phyloP scores from a whole-genome alignment of 2,888 invertebrate species.

The Arrhopalites spinosus region DNA sequence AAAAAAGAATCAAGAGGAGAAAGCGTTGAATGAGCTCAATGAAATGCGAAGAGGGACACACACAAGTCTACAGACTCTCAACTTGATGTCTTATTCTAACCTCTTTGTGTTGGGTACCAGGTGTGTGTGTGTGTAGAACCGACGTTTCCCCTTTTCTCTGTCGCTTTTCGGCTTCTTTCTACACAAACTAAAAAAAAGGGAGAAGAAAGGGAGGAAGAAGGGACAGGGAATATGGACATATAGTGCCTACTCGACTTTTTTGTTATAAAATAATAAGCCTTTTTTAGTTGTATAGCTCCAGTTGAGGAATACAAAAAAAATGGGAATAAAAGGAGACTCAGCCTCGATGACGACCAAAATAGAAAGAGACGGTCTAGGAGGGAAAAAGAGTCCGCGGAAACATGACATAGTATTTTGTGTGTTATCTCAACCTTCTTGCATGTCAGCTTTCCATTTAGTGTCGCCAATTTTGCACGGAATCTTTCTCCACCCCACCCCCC shows the following conservation, averaged over 20 bases:
- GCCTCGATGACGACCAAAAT: background rate
- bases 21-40: constrained; percentile 25
- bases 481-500: background rate
- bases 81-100: constrained; percentile 34
- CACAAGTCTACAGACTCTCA: constrained; percentile 21
- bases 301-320: background rate
- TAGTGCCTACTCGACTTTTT: background rate
- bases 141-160: background rate
- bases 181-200: background rate
- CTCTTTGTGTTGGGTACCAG: constrained; percentile 29
- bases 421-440: constrained; percentile 21
- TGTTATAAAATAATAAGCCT: too few relatives aligned
- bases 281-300: background rate
- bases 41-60: constrained; percentile 22
- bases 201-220: background rate
- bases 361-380: background rate
- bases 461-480: constrained; percentile 24
- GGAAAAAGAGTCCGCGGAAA: background rate
- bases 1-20: background rate
- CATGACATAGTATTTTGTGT: constrained; percentile 15
- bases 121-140: constrained; percentile 19
- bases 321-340: background rate
- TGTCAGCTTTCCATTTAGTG: constrained; percentile 32
- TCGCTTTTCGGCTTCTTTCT: too few relatives aligned
- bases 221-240: background rate